Base-by-base conservation (phyloP, 2,888 invertebrate genomes). In the Lochmaea capreae region DNA sequence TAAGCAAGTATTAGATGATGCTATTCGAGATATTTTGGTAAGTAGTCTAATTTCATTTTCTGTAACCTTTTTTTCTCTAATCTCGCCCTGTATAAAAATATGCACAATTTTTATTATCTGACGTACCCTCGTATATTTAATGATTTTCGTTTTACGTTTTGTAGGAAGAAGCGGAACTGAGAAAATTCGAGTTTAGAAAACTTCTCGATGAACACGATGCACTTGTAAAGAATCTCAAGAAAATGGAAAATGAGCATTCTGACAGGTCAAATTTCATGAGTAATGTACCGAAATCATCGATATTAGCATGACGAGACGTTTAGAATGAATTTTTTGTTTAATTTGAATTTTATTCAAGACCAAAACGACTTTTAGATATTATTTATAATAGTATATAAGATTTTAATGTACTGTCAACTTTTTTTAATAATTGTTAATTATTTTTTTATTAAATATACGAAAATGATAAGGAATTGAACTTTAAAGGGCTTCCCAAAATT, bases 161-260 rank as follows among this genome's bases (percentile, higher is more conserved):
- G 8, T 77, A 86, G 86, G 85, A 86, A 65, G 86, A 86, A 78
- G 85, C 84, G 6, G 85, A 86, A 72, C 79, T 82, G 63, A 78
- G 86, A 70, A 86, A 85, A 75, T 81, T 83, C 76, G 84, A 85
- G 78, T 86, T 86, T 76, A 84, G 84, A 81, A 86, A 86, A 75
- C 79, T 86, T 59, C 81, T 86, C 43, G 86, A 86, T 75, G 86
- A 86, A 75, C 85, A 86, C 78, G 83, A 82, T 18, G 85, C 83
- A 9, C 84, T 86, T 5, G 83, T 86, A 46, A 83, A 86, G 78
- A 84, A 85, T 73, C 78, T 86, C 69, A 86, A 86, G 76, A 85
- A 84, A 79, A 86, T 86, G 79, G 86, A 86, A 78, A 81, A 84
- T 33, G 84, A 84, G 73, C 77, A 75, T 74, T 42, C 43, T 12